Conservation (phyloP, 1,140 invertebrate species). For the Drosophila trapezifrons region DNA sequence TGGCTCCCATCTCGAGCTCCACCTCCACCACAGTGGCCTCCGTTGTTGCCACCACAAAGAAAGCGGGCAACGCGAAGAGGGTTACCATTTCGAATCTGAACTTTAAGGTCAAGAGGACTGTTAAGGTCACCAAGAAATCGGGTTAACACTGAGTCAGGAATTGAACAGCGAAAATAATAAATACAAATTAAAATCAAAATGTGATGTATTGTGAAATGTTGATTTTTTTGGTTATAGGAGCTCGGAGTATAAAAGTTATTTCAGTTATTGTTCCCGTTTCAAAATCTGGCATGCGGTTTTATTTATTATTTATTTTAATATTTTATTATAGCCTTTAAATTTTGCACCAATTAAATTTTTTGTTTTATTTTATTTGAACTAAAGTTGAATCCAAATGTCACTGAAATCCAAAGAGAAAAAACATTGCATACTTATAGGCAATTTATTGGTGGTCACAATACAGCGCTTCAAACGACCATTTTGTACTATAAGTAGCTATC, state of each 20-base stretch:
- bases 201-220: neutral
- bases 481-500: no score
- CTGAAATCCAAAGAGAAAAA: neutral
- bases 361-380: no score
- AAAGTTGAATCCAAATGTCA: no score
- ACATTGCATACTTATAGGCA: conserved; percentile 4
- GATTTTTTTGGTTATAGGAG: neutral
- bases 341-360: no score
- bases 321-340: no score
- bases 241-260: no score
- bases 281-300: no score
- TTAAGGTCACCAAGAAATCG: neutral
- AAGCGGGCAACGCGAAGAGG: conserved; percentile 7
- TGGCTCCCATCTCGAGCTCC: neutral
- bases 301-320: no score
- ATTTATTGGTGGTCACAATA: neutral
- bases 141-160: neutral
- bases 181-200: neutral
- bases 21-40: conserved; percentile 4
- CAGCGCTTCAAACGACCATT: no score
- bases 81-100: conserved; percentile 7
- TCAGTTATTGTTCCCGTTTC: no score
- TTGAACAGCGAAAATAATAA: neutral
- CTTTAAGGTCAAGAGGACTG: neutral
- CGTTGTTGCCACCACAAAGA: conserved; percentile 8